phyloP scores from a whole-genome alignment of 2,113 vertebrate species.

The Delphinus delphis region DNA sequence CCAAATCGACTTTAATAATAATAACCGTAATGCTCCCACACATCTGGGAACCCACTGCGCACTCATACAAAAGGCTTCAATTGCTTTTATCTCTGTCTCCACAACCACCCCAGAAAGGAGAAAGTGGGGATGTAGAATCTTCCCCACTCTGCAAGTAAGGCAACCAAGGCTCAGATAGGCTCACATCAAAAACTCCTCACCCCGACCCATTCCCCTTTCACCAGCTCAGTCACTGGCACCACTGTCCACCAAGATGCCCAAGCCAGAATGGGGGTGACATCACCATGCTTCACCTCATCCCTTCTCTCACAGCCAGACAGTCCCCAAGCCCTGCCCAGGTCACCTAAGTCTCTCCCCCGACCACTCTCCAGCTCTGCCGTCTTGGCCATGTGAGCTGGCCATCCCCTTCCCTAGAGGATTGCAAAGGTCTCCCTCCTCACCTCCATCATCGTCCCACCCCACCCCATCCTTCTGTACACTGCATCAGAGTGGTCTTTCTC shows the following conservation, averaged over 20 bases:
- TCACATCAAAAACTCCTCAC: not conserved
- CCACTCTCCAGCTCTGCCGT: not conserved
- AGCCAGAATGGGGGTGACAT: not conserved
- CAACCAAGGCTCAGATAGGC: not conserved
- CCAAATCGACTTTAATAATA: not conserved
- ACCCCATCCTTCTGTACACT: not conserved
- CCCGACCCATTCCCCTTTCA: not conserved
- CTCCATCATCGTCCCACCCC: not conserved
- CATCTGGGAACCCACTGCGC: not conserved
- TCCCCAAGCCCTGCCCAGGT: not conserved
- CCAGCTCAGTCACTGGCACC: not conserved
- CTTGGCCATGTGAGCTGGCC: not conserved
- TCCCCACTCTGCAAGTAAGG: not conserved
- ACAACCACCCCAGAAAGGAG: not conserved
- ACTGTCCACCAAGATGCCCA: not conserved
- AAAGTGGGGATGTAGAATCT: not conserved
- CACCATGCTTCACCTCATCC: not conserved
- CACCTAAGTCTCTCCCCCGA: not conserved
- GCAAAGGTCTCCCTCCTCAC: not conserved
- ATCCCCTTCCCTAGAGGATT: not conserved
- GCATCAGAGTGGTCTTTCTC: not conserved
- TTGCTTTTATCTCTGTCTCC: not conserved
- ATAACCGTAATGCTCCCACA: not conserved
- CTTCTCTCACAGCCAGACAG: not conserved
- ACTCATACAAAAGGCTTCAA: not conserved